These are phyloP conservation scores for Porphyrio hochstetteri DNA, from an alignment of 2,113 vertebrate genomes.

Conservation along the genomic window DNA sequence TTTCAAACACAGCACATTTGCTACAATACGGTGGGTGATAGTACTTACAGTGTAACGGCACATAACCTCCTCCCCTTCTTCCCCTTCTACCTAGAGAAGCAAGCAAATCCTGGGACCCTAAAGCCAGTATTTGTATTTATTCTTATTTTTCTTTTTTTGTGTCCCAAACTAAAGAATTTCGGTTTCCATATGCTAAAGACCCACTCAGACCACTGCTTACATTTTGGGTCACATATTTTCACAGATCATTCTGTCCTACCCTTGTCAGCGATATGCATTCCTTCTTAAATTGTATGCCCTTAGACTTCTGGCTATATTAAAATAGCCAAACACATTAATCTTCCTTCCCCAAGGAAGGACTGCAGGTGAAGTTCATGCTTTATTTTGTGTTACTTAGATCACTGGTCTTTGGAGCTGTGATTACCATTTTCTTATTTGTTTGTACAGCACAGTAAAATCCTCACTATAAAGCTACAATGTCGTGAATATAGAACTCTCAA, in stretches of 20 bases:
- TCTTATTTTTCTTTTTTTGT: neutral
- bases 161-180: neutral
- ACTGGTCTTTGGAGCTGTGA: neutral
- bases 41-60: neutral
- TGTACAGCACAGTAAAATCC: neutral
- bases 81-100: neutral
- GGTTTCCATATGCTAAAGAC: neutral
- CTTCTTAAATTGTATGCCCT: neutral
- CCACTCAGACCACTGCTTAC: neutral
- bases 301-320: neutral
- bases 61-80: neutral
- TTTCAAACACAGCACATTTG: neutral
- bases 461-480: neutral
- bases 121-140: neutral
- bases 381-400: neutral
- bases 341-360: neutral
- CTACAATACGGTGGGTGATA: neutral
- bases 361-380: neutral
- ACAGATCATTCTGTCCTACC: neutral
- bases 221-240: neutral
- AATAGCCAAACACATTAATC: neutral
- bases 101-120: neutral
- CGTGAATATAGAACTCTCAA: neutral
- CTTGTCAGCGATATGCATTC: neutral
- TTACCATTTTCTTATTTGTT: neutral